phyloP scores from a whole-genome alignment of 2,113 vertebrate genomes.

The Seriola aureovittata region DNA sequence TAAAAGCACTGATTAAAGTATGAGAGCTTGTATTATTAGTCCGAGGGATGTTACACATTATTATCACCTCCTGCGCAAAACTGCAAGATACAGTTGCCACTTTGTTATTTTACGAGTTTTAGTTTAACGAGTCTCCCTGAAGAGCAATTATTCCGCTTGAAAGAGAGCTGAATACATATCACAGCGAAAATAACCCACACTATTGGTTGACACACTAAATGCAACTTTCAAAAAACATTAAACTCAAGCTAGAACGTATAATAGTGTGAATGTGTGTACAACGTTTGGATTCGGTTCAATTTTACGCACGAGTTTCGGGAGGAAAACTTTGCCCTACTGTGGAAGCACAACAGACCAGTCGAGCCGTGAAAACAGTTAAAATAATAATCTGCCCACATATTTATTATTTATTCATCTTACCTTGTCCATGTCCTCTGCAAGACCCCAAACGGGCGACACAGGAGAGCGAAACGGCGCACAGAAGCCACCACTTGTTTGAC shows the following conservation, averaged over 20 bases:
- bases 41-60: not conserved
- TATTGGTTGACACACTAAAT: not conserved
- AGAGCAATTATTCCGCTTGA: not conserved
- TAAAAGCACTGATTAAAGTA: not conserved
- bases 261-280: not conserved
- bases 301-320: conserved; percentile 48
- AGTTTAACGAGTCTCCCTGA: not conserved
- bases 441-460: conserved; percentile 19
- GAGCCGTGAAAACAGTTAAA: not conserved
- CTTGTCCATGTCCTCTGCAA: conserved; percentile 27
- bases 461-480: conserved; percentile 50
- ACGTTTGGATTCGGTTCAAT: not conserved
- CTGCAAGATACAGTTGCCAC: rapidly evolving
- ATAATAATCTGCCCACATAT: no score
- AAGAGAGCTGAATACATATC: not conserved
- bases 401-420: conserved; percentile 53
- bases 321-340: not conserved
- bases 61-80: not conserved
- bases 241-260: not conserved
- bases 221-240: not conserved
- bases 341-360: not conserved
- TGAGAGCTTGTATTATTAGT: no score
- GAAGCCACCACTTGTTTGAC: conserved; percentile 49
- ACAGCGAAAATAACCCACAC: not conserved
- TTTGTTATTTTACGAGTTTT: no score